Conservation (phyloP, 2,888 invertebrate genomes). For the Eilema depressum region DNA sequence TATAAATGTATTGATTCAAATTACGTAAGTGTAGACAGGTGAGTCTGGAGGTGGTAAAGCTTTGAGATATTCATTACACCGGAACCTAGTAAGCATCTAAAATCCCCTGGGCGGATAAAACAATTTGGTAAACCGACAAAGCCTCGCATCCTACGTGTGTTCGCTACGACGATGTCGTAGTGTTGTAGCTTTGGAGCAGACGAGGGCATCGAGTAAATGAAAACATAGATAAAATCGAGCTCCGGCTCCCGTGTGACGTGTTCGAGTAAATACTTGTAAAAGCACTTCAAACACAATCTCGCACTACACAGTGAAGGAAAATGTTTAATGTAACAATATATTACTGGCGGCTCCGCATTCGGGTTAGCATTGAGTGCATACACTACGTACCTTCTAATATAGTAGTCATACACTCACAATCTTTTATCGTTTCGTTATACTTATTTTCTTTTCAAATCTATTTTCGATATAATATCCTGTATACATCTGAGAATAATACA, state of each 20-base stretch:
- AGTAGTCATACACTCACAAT: background rate
- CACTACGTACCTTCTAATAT: background rate
- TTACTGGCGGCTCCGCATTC: background rate
- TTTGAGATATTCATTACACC: slow-evolving; percentile 4
- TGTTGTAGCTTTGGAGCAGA: slow-evolving; percentile 32
- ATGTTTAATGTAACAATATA: slow-evolving; percentile 10
- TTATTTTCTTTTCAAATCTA: too few species aligned
- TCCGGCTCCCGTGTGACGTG: slow-evolving; percentile 36
- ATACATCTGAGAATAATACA: too few species aligned
- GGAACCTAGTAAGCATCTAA: background rate
- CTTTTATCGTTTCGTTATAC: background rate
- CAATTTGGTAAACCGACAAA: slow-evolving; percentile 32
- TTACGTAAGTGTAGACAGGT: background rate
- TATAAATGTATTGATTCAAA: background rate
- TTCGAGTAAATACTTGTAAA: slow-evolving; percentile 41
- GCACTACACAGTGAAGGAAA: slow-evolving; percentile 2
- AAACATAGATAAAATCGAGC: slow-evolving; percentile 59
- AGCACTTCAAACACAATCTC: slow-evolving; percentile 26
- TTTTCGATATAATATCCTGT: too few species aligned
- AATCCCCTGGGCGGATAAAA: slow-evolving; percentile 23
- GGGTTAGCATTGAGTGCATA: background rate
- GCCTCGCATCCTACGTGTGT: slow-evolving; percentile 29
- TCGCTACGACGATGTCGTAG: slow-evolving; percentile 39
- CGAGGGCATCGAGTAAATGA: slow-evolving; percentile 54
- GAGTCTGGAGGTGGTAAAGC: background rate